Evolutionary conservation across 35 echinoderm and acorn worm species (phyloP), one percentile per base, ranked within the genome.

Genomic region (Chiridota heheva): DNA sequence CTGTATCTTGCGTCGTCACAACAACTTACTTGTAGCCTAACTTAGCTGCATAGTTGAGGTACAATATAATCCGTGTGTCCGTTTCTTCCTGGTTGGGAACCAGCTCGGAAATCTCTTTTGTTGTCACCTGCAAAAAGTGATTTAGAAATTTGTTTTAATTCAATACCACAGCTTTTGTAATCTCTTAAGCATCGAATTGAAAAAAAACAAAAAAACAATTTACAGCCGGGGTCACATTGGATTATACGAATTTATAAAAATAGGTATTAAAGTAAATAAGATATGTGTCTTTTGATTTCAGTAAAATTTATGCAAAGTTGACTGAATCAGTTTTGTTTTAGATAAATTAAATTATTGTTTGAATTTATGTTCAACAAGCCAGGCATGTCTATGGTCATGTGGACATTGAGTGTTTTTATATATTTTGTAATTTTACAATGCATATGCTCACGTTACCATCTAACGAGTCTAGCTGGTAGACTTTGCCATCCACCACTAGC

Each of bases 61-160:
- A 89, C 5, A 89, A 31, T 30, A 72, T 65, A 27, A 89, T 66
- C 10, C 87, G 42, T 29, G 81, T 84, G 45, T 90, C 87, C 33
- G 71, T 90, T 81, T 90, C 87, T 63, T 90, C 80, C 42, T 90
- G 87, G 28, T 60, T 49, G 10, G 51, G 56, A 3, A 38, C 5
- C 1, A 82, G 46, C 17, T 51, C 60, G 66, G 60, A 78, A n/a
- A 89, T 78, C 48, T 89, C 69, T 22, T 55, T 55, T 55, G 12
- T 55, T 22, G 12, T 55, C 22, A 13, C 22, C 22, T 55, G 12
- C 22, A 13, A 13, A n/a, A 13, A 12, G 22, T 55, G 12, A 22
- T 55, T 12, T 22, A 55, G 48, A 12, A 12, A 13, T 22, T n/a
- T 16, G 13, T 12, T 12, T 66, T n/a, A 32, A 32, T 12, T 13